phyloP scores from a whole-genome alignment of 2,113 vertebrate species.

The Oncorhynchus tshawytscha region DNA sequence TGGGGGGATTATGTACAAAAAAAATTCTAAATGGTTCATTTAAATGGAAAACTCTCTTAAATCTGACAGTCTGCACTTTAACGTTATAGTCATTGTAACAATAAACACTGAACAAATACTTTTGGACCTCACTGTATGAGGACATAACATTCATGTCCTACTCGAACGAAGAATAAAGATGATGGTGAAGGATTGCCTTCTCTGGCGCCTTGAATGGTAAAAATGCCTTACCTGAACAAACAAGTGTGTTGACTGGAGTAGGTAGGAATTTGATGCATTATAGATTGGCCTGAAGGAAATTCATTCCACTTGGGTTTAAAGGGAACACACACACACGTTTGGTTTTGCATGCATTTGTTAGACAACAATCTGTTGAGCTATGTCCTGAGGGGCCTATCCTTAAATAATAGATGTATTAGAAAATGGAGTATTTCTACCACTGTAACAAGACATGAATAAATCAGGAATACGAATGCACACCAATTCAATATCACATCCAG shows the following conservation, averaged over 20 bases:
- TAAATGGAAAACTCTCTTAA: too few species aligned
- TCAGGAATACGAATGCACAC: slow-evolving; percentile 53
- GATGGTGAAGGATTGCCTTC: background rate
- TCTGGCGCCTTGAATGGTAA: background rate
- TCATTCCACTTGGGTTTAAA: background rate
- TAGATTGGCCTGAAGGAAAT: slow-evolving; percentile 40
- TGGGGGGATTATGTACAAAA: too few species aligned
- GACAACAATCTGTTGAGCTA: slow-evolving; percentile 64
- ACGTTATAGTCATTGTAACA: too few species aligned
- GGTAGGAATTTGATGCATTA: slow-evolving; percentile 67
- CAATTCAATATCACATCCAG: background rate
- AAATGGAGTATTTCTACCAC: slow-evolving; percentile 66
- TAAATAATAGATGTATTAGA: slow-evolving; percentile 74
- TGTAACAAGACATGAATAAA: slow-evolving; percentile 69
- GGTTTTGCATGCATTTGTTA: slow-evolving; percentile 68
- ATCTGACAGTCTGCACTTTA: too few species aligned
- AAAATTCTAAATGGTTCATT: too few species aligned
- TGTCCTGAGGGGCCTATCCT: slow-evolving; percentile 62
- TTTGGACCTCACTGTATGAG: background rate
- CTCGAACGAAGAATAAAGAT: too few species aligned
- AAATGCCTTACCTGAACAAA: background rate
- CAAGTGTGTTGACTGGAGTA: slow-evolving; percentile 53
- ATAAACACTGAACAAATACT: background rate
- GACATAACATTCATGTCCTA: background rate
- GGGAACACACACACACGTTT: slow-evolving; percentile 21